Conservation (phyloP, 1,140 invertebrate genomes). For the Drosophila orena region DNA sequence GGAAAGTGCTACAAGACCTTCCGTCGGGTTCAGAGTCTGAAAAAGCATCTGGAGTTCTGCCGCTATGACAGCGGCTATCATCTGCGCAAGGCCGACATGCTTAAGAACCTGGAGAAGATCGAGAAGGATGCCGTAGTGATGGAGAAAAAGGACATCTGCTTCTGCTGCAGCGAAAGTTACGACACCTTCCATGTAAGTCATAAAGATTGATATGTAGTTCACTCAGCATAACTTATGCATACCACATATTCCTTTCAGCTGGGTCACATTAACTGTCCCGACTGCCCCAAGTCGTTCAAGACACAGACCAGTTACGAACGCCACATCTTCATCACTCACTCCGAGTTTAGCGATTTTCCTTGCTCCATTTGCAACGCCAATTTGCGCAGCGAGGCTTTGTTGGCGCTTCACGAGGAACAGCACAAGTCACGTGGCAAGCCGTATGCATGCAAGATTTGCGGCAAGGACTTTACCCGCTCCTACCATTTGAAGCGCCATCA, state of each 20-base stretch:
- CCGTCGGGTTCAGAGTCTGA: constrained; percentile 70
- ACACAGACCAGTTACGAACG: constrained; percentile 81
- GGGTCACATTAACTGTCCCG: constrained; percentile 83
- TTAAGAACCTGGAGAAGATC: constrained; percentile 82
- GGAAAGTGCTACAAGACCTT: constrained; percentile 84
- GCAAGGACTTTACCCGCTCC: constrained; percentile 90
- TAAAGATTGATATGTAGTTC: no score
- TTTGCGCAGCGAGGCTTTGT: constrained; percentile 66
- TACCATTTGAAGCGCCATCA: constrained; percentile 92
- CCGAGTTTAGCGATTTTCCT: constrained; percentile 69
- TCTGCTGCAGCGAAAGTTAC: constrained; percentile 81
- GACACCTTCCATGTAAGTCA: constrained; percentile 81
- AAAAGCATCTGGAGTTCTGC: constrained; percentile 81
- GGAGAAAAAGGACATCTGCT: constrained; percentile 82
- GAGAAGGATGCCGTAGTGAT: constrained; percentile 78
- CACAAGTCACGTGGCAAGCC: constrained; percentile 80
- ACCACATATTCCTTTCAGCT: constrained; percentile 37
- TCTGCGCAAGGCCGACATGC: constrained; percentile 78
- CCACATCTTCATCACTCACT: constrained; percentile 82
- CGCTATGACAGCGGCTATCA: constrained; percentile 80
- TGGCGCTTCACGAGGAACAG: constrained; percentile 77
- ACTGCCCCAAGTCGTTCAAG: constrained; percentile 84
- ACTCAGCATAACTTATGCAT: neutral
- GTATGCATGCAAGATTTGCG: constrained; percentile 85
- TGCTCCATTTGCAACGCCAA: constrained; percentile 83